These are phyloP conservation scores for Acanthoscelides obtectus DNA, from an alignment of 2,888 invertebrate genomes.

Conservation along the genomic window DNA sequence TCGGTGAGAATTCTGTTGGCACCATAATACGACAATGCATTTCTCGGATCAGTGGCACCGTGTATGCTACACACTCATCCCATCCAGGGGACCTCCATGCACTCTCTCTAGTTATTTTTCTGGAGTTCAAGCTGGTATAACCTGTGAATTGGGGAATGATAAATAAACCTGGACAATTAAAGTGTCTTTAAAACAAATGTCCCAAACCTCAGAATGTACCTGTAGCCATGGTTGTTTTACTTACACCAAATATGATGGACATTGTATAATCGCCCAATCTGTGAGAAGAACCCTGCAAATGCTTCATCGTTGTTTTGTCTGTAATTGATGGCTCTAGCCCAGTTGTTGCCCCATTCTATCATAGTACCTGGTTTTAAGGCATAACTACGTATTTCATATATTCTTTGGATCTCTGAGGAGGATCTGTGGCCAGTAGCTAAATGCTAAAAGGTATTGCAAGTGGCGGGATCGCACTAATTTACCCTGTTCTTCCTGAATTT, in stretches of 20 bases:
- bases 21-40: constrained; percentile 94
- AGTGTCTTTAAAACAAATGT: no score
- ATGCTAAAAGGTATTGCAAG: constrained; percentile 88
- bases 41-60: constrained; percentile 94
- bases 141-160: no score
- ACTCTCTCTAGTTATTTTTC: constrained; percentile 92
- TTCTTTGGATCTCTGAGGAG: constrained; percentile 60
- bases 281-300: constrained; percentile 97
- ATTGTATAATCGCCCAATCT: constrained; percentile 92
- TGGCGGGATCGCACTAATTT: constrained; percentile 79
- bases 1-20: constrained; percentile 93
- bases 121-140: constrained; percentile 84
- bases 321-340: constrained; percentile 92
- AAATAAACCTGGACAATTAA: no score
- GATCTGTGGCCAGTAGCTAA: constrained; percentile 95
- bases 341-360: constrained; percentile 99
- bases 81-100: constrained; percentile 98
- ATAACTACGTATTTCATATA: constrained; percentile 87
- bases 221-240: constrained; percentile 46
- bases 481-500: constrained; percentile 71
- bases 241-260: constrained; percentile 99
- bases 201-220: no score
- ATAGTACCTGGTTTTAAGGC: constrained; percentile 96
- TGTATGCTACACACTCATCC: constrained; percentile 99
- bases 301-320: constrained; percentile 90